Conservation (phyloP, 2,113 vertebrate genomes). For the Paradoxurus hermaphroditus region DNA sequence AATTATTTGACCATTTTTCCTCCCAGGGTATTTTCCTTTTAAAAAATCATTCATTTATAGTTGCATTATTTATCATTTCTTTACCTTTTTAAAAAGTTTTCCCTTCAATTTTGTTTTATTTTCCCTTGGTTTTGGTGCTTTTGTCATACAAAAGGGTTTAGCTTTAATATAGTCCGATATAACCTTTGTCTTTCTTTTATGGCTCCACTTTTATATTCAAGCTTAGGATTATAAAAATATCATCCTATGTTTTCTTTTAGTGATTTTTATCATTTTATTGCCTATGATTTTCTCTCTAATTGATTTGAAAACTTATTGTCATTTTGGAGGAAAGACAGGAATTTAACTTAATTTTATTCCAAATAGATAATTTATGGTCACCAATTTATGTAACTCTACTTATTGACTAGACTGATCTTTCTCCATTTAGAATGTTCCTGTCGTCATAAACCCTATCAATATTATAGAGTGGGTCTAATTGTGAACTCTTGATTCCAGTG, state of each 20-base stretch:
- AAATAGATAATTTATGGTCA: not conserved
- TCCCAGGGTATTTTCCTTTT: not conserved
- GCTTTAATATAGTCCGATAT: not conserved
- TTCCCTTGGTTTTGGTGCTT: not conserved
- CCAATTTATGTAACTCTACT: not conserved
- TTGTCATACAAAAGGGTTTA: not conserved
- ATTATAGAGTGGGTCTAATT: not conserved
- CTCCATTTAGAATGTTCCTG: not conserved
- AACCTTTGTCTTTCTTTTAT: not conserved
- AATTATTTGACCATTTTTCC: conserved; percentile 17
- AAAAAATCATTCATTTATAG: not conserved
- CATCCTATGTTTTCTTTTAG: not conserved
- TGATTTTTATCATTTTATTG: not conserved
- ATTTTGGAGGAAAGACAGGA: not conserved
- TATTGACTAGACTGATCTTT: not conserved
- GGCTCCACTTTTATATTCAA: not conserved
- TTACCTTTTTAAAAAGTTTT: not conserved
- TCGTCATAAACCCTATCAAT: not conserved
- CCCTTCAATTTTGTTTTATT: not conserved
- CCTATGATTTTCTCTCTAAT: not conserved
- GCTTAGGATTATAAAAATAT: not conserved
- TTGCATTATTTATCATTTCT: not conserved
- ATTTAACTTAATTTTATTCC: conserved; percentile 23
- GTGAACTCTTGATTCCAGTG: not conserved
- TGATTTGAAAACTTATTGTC: not conserved